A percentile compares a stretch with the other conserved stretches of the same genome.
Evolutionary conservation across 2,797 vertebrate genomes (phyloP).

Genomic region (Valencia hispanica): DNA sequence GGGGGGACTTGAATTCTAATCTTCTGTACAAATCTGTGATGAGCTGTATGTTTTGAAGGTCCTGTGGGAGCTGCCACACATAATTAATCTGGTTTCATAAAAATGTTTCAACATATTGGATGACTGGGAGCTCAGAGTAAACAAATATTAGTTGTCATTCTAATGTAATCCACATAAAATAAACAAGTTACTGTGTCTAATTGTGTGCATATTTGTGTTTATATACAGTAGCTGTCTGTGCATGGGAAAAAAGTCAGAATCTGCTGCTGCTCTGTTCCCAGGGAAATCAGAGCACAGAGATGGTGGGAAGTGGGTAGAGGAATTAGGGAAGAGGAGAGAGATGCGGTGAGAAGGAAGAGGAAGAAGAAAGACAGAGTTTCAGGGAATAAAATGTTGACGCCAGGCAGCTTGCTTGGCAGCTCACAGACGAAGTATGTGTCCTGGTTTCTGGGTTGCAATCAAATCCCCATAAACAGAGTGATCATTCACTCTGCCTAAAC

Average conservation of each 20-base stretch:
- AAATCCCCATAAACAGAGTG: conserved; percentile 77
- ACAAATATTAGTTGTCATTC: conserved; percentile 68
- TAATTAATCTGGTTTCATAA: conserved; percentile 76
- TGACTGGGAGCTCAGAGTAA: conserved; percentile 51
- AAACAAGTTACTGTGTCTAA: conserved; percentile 20
- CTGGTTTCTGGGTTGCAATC: conserved; percentile 74
- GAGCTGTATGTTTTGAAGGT: conserved; percentile 52
- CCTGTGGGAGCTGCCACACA: conserved; percentile 66
- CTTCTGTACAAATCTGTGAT: conserved; percentile 65
- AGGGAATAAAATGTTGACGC: conserved; percentile 66
- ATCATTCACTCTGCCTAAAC: conserved; percentile 77
- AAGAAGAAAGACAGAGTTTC: conserved; percentile 55
- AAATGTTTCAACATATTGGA: conserved; percentile 52
- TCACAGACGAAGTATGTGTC: conserved; percentile 69
- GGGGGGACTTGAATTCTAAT: conserved; percentile 54
- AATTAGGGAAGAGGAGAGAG: conserved; percentile 51
- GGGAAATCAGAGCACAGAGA: conserved; percentile 74
- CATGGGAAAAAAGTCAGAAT: conserved; percentile 29
- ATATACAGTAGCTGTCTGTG: neutral
- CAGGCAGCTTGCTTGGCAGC: conserved; percentile 67
- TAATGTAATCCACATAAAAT: conserved; percentile 59
- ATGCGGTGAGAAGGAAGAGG: conserved; percentile 33
- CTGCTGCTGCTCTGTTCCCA: conserved; percentile 60
- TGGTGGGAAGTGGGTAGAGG: conserved; percentile 40
- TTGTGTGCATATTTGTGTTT: neutral